Evolutionary conservation across 2,797 vertebrate genomes (phyloP), one percentile per base, ranked within the genome.

Genomic region (Echeneis naucrates): DNA sequence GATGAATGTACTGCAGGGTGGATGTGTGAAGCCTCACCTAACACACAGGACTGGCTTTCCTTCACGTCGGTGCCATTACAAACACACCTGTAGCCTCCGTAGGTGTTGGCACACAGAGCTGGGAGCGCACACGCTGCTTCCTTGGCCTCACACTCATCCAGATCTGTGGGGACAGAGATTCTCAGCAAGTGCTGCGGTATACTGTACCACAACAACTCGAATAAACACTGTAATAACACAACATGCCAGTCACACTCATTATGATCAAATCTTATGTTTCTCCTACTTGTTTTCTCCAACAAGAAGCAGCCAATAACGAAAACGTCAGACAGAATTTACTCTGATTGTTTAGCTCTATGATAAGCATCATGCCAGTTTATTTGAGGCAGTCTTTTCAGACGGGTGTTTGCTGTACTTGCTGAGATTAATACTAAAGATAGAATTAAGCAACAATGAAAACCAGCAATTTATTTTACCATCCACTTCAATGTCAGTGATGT

Each of bases 61-160:
- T 89, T 92, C 65, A 95, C 79, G 3, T 94, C 93, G 1, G 89
- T 95, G 64, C 91, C 92, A 3, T 95, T 95, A 80, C 95, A 96
- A 53, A 95, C 65, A 81, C 95, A 96, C 75, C 92, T 92, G 88
- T 95, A 94, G 68, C 95, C 92, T 45, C 95, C 95, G 0, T 96
- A 95, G 1, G 95, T 96, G 91, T 96, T 96, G 67, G 68, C n/a
- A 66, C 95, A 96, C 48, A 88, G 67, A 5, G 94, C 91, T 23
- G 91, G 86, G 2, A 10, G 57, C 53, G 72, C 72, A 70, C 95
- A 96, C 11, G 1, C 37, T 0, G 77, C 77, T 73, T 94, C 88
- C 4, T 88, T 88, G 55, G 83, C 50, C 44, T 71, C 33, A 72
- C 95, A 96, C 85, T 96, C 95, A 68, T 96, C 93, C 69, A 95